These are phyloP conservation scores for Diadegma fenestrale DNA, from an alignment of 2,888 invertebrate genomes.

Conservation along the genomic window DNA sequence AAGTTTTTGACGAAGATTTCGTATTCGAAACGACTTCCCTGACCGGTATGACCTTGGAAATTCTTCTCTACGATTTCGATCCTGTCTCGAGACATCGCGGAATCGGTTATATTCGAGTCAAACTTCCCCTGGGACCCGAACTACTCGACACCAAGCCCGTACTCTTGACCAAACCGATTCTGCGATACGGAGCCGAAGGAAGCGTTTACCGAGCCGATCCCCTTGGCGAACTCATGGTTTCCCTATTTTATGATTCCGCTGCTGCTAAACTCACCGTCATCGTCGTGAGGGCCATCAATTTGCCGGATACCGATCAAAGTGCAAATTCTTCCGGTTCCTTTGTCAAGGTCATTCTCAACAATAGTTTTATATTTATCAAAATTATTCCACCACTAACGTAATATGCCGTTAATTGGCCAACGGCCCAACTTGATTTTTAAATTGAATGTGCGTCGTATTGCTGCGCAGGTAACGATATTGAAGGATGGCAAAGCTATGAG, in stretches of 20 bases:
- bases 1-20: slow-evolving; percentile 90
- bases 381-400: too few species aligned
- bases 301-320: slow-evolving; percentile 84
- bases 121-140: slow-evolving; percentile 86
- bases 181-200: slow-evolving; percentile 86
- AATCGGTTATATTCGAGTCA: slow-evolving; percentile 87
- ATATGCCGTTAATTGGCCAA: too few species aligned
- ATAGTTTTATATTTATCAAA: neutral
- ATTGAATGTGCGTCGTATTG: slow-evolving; percentile 13
- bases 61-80: slow-evolving; percentile 89
- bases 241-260: slow-evolving; percentile 86
- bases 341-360: slow-evolving; percentile 83
- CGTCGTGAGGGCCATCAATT: slow-evolving; percentile 86
- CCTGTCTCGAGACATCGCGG: slow-evolving; percentile 88
- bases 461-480: slow-evolving; percentile 82
- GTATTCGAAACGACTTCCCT: slow-evolving; percentile 88
- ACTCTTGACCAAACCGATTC: slow-evolving; percentile 87
- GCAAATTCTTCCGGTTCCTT: slow-evolving; percentile 85
- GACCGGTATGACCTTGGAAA: slow-evolving; percentile 87
- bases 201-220: slow-evolving; percentile 85
- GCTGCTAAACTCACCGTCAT: slow-evolving; percentile 88
- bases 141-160: slow-evolving; percentile 86
- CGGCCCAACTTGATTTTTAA: too few species aligned
- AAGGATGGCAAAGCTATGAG: slow-evolving; percentile 85
- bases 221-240: slow-evolving; percentile 87